phyloP scores from a whole-genome alignment of 2,888 invertebrate species.

The Candidula unifasciata region DNA sequence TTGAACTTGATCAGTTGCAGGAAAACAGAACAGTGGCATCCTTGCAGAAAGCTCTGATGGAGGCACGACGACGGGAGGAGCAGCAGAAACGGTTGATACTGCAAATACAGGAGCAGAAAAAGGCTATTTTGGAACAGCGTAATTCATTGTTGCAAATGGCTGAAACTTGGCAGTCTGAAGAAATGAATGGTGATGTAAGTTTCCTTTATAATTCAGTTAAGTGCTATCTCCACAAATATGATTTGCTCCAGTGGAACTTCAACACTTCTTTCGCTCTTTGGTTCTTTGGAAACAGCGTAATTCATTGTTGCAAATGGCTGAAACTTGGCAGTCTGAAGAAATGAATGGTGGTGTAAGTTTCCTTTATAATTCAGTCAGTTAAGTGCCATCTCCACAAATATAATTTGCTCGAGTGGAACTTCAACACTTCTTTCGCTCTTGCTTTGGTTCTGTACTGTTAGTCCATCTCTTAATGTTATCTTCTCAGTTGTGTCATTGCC shows the following conservation, averaged over 20 bases:
- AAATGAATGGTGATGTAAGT: not conserved
- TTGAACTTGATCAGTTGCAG: not conserved
- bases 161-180: constrained; percentile 50
- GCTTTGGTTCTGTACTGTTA: not conserved
- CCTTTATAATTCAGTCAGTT: not conserved
- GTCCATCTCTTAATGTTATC: not conserved
- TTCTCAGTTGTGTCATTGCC: too few species aligned
- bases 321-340: constrained; percentile 49
- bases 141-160: constrained; percentile 59
- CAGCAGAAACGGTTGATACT: constrained; percentile 59
- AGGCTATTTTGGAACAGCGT: constrained; percentile 56
- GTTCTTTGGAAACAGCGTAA: constrained; percentile 56
- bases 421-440: not conserved
- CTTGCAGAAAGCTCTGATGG: constrained; percentile 51
- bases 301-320: constrained; percentile 59
- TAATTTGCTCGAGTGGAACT: not conserved
- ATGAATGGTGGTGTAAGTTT: not conserved
- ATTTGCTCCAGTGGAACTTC: not conserved
- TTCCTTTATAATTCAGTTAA: not conserved
- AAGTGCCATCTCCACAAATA: not conserved
- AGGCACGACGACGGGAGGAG: constrained; percentile 53
- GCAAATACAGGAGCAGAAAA: constrained; percentile 61
- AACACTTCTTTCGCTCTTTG: not conserved
- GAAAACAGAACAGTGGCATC: constrained; percentile 33
- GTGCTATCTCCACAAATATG: not conserved